These are phyloP conservation scores for Phthorimaea operculella DNA, from an alignment of 1,140 invertebrate species.

Conservation along the genomic window DNA sequence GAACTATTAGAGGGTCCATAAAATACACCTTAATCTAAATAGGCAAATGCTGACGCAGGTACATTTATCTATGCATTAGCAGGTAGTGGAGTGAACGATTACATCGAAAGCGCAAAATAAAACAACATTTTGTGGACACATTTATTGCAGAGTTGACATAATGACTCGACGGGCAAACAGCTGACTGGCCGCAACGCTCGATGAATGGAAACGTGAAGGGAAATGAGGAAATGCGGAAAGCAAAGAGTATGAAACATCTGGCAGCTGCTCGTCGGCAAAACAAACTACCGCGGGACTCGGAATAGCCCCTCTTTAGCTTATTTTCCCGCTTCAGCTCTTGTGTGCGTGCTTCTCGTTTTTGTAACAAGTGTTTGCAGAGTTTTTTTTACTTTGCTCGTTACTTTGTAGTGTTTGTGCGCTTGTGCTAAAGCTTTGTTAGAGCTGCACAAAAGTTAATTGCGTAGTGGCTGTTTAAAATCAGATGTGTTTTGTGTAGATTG, in stretches of 20 bases:
- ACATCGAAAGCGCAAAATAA: constrained; percentile 46
- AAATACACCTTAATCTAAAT: no score
- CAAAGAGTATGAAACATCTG: constrained; percentile 25
- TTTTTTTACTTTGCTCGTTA: neutral
- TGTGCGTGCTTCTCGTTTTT: neutral
- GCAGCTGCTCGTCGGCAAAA: constrained; percentile 28
- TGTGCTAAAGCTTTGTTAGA: neutral
- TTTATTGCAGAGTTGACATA: constrained; percentile 46
- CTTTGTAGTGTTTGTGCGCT: neutral
- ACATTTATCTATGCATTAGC: neutral
- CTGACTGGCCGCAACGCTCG: constrained; percentile 17
- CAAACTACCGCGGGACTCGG: constrained; percentile 28
- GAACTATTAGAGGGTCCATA: no score
- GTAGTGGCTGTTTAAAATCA: neutral
- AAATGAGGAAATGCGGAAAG: constrained; percentile 34
- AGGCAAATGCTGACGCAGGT: no score
- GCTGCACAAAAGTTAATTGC: neutral
- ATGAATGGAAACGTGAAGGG: constrained; percentile 9
- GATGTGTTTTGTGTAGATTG: no score
- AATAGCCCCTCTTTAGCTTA: constrained; percentile 20
- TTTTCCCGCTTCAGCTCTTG: constrained; percentile 9
- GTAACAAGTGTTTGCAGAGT: neutral
- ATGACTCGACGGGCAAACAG: constrained; percentile 24
- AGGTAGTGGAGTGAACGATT: neutral
- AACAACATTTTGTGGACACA: constrained; percentile 54